Evolutionary conservation across 2,113 vertebrate genomes (phyloP), one percentile per base, ranked within the genome.

Genomic region (Tympanuchus pallidicinctus): DNA sequence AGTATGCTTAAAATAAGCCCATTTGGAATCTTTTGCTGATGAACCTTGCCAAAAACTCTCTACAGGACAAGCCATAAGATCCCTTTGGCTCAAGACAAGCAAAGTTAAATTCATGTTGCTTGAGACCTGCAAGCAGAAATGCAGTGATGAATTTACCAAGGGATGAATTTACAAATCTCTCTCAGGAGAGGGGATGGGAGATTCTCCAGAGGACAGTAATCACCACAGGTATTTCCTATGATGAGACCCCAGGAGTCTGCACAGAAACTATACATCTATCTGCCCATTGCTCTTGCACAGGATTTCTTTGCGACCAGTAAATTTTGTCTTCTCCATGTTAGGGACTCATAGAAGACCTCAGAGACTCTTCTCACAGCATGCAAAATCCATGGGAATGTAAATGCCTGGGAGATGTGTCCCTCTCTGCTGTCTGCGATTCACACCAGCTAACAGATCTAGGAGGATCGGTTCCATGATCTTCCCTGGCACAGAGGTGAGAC

Each of bases 311-410:
- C 42, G 16, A 28, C 21, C 42, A 15, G 10, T 27, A 73, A 32
- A 34, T 88, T 93, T 81, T 81, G 50, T 8, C 19, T 71, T 27
- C 32, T 50, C 38, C 36, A 63, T 16, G 0, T n/a, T 6, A 59
- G 30, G 47, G 16, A 5, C 10, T 90, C 4, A 0, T 38, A 57
- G 0, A 1, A 66, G 8, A 42, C 65, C 56, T 25, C 2, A 47
- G 47, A 67, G 32, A 60, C 8, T 32, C 18, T 63, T 36, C 27
- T 52, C 19, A 14, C 86, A 89, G 38, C 54, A 88, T 78, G 77
- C 74, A 84, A 90, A 91, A 94, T 82, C 61, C 32, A 5, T 24
- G 54, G 52, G 47, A 32, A 47, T 50, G 11, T 40, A 43, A 79
- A 0, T 6, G 42, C 75, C 82, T 76, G 38, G 69, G 61, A 81